Evolutionary conservation across 2,113 vertebrate species (phyloP).

Genomic region (Calonectris borealis): DNA sequence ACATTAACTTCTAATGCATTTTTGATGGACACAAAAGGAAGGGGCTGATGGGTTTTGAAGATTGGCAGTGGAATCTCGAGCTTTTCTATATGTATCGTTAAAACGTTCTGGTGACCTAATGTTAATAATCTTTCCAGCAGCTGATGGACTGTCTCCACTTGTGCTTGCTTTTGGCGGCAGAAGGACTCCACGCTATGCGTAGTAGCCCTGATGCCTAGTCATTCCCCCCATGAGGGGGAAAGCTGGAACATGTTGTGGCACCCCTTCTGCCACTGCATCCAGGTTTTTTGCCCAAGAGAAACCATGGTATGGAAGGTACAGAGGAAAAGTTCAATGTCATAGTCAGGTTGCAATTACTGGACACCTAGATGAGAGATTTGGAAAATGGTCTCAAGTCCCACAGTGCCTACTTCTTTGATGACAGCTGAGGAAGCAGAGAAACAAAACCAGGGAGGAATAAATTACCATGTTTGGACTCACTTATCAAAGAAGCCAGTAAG

Average conservation of each 20-base stretch:
- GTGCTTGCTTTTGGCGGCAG: background rate
- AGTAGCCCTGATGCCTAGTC: background rate
- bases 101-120: background rate
- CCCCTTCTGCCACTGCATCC: rapidly evolving
- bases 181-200: rapidly evolving
- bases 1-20: background rate
- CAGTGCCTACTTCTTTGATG: background rate
- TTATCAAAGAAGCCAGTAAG: background rate
- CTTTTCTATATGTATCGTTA: background rate
- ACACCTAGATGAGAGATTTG: rapidly evolving
- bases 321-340: background rate
- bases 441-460: background rate
- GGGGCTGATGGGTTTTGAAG: background rate
- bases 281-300: background rate
- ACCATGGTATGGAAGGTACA: rapidly evolving
- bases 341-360: background rate
- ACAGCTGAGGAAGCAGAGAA: background rate
- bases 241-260: background rate
- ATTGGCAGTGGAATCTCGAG: background rate
- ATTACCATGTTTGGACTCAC: background rate
- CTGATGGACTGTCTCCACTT: background rate
- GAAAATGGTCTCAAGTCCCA: background rate
- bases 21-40: background rate
- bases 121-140: background rate
- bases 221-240: background rate